Evolutionary conservation across 2,888 invertebrate species (phyloP), one percentile per base, ranked within the genome.

Genomic region (Atrina japonica): DNA sequence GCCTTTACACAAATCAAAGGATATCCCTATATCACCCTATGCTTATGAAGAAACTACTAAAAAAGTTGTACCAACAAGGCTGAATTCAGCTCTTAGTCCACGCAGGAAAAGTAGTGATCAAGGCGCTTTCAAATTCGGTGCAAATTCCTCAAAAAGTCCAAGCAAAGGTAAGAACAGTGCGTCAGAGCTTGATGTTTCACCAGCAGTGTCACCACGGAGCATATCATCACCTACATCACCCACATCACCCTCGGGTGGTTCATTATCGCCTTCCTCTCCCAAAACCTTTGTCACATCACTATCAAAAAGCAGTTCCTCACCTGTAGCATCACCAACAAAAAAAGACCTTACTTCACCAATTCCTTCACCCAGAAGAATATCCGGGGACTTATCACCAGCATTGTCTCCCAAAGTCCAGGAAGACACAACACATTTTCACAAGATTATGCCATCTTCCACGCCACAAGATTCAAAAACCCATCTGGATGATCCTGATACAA

Each of bases 21-120:
- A 55, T 11, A 56, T 63, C 14, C 50, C 40, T 11, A 49, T 43
- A 41, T 58, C 55, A 18, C 66, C 61, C 16, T 49, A 43, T 21
- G 50, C 49, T 11, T 50, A 55, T 25, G 55, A 50, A 11, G 63
- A 47, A 23, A 61, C 65, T 43, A 49, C 63, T 21, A 55, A 52
- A 6, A 72, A 67, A 45, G 69, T 72, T 40, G 43, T 55, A 21
- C 60, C 69, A 29, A 60, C 49, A 16, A 69, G 66, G 27, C 29
- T 75, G 30, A 75, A 75, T 49, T 70, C 72, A 27, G 75, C 72
- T 40, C 66, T 72, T 18, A 69, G 69, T 66, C 71, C 75, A 21
- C 45, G 66, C 3, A 30, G 41, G 40, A 69, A 52, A 27, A 50
- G 43, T 43, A 50, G 30, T 16, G 55, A 50, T 47, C 50, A 60